Evolutionary conservation across 2,797 vertebrate genomes (phyloP).

Genomic region (Anabas testudineus): DNA sequence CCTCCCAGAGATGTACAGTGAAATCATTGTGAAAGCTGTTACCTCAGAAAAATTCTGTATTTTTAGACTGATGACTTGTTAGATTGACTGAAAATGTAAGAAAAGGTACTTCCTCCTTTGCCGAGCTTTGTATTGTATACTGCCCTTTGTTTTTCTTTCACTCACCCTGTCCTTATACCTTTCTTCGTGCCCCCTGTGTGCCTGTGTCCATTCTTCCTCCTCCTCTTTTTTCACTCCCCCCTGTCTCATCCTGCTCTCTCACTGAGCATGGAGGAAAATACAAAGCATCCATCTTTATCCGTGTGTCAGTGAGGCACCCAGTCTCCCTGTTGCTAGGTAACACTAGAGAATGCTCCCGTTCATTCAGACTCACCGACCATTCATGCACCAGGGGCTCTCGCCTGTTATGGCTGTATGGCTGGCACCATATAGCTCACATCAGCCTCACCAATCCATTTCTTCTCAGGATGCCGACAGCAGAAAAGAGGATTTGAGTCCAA

Average conservation of each 20-base stretch:
- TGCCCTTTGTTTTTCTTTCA: conserved; percentile 24
- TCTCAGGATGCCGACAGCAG: conserved; percentile 31
- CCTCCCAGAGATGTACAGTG: conserved; percentile 3
- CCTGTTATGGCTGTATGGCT: conserved; percentile 68
- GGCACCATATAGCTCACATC: conserved; percentile 65
- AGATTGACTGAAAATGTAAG: background rate
- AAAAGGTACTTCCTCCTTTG: conserved; percentile 6
- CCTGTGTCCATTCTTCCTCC: conserved; percentile 47
- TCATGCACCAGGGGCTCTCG: conserved; percentile 79
- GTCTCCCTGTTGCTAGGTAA: conserved; percentile 89
- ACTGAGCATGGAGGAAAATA: conserved; percentile 76
- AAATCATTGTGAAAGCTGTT: conserved; percentile 31
- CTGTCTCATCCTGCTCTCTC: conserved; percentile 68
- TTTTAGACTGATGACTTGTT: conserved; percentile 31
- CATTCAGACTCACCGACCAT: conserved; percentile 81
- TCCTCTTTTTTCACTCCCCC: conserved; percentile 52
- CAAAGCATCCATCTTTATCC: conserved; percentile 83
- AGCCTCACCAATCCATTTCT: conserved; percentile 49
- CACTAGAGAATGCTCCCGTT: conserved; percentile 83
- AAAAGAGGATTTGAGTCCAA: conserved; percentile 30
- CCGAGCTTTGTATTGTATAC: background rate
- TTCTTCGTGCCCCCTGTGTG: conserved; percentile 21
- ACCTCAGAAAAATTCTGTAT: conserved; percentile 32
- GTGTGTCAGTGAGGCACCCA: conserved; percentile 80
- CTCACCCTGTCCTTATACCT: conserved; percentile 28